Base-by-base conservation (phyloP, 1,140 invertebrate species). In the Drosophila repleta region DNA sequence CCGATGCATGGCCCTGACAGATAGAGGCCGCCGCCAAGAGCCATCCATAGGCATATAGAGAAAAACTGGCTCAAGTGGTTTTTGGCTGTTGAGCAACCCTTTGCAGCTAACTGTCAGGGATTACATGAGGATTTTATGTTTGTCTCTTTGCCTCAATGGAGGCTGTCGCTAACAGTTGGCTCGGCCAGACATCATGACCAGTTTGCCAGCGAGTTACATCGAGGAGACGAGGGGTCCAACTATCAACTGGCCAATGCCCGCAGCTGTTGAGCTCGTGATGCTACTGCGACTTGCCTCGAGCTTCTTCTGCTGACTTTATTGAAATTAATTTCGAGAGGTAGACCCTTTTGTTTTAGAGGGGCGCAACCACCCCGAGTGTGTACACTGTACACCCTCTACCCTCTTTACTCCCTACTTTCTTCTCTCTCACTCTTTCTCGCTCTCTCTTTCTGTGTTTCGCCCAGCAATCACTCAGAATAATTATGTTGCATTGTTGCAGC, bases 51-150 rank as follows among this genome's bases (percentile, higher is more conserved):
- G 6, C 0, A 29, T 10, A 26, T 17, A 15, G 20, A 15, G 37
- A 37, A 51, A 46, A 72, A 73, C 70, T 73, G 49, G 70, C 56
- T 73, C 70, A 73, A 73, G 70, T 73, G 70, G 70, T 61, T 73
- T 43, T 20, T 13, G 15, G 8, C n/a, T 20, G 3, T 37, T 35
- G 56, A 45, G 64, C 69, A 73, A 73, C 70, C 70, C 70, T 62
- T 73, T 57, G 18, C 10, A 48, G 41, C 56, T 67, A 66, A 20
- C 63, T 70, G 66, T 70, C 72, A 73, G 58, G 72, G 72, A 74
- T 74, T 74, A 74, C 72, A 74, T 63, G 72, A 62, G 70, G 70
- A 73, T 73, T 73, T 68, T 43, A 41, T 41, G 41, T 56, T 20
- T 46, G 56, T 41, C 32, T 43, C 13, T 43, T 20, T 21, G 24